Percentiles rank a stretch among this genome's conserved stretches.
These are phyloP conservation scores for Sparus aurata DNA, from an alignment of 2,797 vertebrate species.

Conservation along the genomic window DNA sequence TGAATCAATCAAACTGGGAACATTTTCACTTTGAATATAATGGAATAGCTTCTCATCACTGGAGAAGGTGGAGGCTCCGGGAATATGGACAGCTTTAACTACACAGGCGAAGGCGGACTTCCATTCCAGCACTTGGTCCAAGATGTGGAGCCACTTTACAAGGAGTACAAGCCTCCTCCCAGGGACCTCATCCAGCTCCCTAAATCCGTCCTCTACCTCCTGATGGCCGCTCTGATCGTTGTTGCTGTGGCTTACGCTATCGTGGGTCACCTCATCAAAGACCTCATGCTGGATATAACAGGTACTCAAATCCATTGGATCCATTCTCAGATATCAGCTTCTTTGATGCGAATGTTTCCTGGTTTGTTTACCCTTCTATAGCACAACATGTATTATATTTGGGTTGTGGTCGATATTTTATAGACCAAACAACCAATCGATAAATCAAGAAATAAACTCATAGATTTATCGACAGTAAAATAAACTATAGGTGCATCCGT, in stretches of 20 bases:
- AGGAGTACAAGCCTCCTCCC: constrained; percentile 86
- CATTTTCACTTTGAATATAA: constrained; percentile 18
- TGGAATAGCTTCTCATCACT: constrained; percentile 44
- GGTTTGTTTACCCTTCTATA: too few species aligned
- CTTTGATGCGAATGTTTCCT: too few species aligned
- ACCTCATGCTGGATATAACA: constrained; percentile 88
- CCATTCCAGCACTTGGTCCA: constrained; percentile 75
- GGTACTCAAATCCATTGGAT: constrained; percentile 73
- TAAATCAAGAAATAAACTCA: too few species aligned
- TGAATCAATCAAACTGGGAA: constrained; percentile 17
- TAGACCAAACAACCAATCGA: too few species aligned
- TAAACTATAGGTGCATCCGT: too few species aligned
- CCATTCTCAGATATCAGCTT: too few species aligned
- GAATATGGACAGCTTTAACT: constrained; percentile 78
- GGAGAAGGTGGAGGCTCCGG: constrained; percentile 37
- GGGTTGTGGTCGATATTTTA: too few species aligned
- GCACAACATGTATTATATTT: too few species aligned
- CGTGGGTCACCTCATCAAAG: constrained; percentile 91
- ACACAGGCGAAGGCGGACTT: constrained; percentile 58
- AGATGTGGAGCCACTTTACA: constrained; percentile 80
- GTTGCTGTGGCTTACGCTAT: constrained; percentile 89
- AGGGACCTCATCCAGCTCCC: constrained; percentile 87
- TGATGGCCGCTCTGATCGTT: constrained; percentile 86
- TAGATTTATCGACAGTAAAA: too few species aligned
- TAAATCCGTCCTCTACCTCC: constrained; percentile 85